Conservation (phyloP, 2,113 vertebrate species). For the Arizona elegans region DNA sequence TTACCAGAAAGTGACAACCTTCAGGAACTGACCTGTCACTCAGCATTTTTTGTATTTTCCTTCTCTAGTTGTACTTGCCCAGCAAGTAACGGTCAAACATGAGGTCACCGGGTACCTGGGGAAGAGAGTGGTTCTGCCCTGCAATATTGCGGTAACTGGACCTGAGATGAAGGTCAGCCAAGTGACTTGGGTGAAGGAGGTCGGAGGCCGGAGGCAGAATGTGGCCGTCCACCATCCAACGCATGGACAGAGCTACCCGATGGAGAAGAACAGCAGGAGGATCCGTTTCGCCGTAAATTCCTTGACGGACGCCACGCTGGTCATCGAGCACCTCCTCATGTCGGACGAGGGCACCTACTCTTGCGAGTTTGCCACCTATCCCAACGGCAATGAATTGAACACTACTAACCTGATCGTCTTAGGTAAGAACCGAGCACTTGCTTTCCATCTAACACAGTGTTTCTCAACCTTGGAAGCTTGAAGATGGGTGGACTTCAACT, state of each 20-base stretch:
- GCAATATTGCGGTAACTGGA: conserved; percentile 67
- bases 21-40: not conserved
- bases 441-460: no score
- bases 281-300: conserved; percentile 58
- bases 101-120: conserved; percentile 73
- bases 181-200: conserved; percentile 80
- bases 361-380: conserved; percentile 86
- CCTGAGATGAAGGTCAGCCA: conserved; percentile 62
- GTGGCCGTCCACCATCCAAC: conserved; percentile 79
- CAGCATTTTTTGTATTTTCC: not conserved
- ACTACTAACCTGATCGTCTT: conserved; percentile 73
- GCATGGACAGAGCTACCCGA: conserved; percentile 71
- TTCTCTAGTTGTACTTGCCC: conserved; percentile 51
- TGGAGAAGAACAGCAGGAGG: conserved; percentile 53
- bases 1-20: not conserved
- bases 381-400: conserved; percentile 78
- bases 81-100: conserved; percentile 70
- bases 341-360: conserved; percentile 79
- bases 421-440: conserved; percentile 63
- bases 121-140: conserved; percentile 72
- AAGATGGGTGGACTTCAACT: no score
- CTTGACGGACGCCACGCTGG: conserved; percentile 74
- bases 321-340: conserved; percentile 68
- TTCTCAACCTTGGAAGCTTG: no score
- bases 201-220: conserved; percentile 44